Evolutionary conservation across 2,797 vertebrate genomes (phyloP), one percentile per base, ranked within the genome.

Genomic region (Sebastes aleutianus): DNA sequence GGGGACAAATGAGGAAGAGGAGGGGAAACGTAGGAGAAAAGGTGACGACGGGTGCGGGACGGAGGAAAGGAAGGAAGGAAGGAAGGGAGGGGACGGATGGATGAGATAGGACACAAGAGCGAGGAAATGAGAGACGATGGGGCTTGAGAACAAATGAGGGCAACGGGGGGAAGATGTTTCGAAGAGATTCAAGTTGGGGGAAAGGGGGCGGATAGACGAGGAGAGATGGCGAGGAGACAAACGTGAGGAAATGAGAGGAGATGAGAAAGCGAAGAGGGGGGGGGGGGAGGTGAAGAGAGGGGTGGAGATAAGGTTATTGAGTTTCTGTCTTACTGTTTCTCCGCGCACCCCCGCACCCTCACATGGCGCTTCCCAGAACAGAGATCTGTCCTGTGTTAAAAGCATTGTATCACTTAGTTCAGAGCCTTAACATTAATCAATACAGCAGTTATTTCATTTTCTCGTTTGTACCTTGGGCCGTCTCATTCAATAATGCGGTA

Each of bases 401-500:
- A 94, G 92, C 92, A 87, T 89, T 78, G 85, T 90, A 92, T 91
- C 89, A 91, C 91, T 94, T 90, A 85, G 90, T 92, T 88, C 88
- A 71, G 87, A 84, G 84, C 88, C 80, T 93, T 89, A 90, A 91
- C 91, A 92, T 92, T 91, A 91, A 94, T 95, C 94, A 94, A 93
- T 92, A 92, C 76, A 74, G 85, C 88, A 91, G 87, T 93, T 94
- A 94, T 93, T 94, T 94, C 82, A 92, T 94, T 93, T 95, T 93
- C 92, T 90, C 88, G 11, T 93, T 92, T 90, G 81, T 89, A 93
- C 90, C 85, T 88, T 58, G 67, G 85, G 84, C 83, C 53, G 70
- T 39, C 88, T 93, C 84, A 78, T 92, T 93, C 92, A 87, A 92
- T 94, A 91, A 89, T 39, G 83, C 7, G 65, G 85, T 90, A 88